Evolutionary conservation across 1,140 invertebrate species (phyloP).

Genomic region (Ceratina calcarata): DNA sequence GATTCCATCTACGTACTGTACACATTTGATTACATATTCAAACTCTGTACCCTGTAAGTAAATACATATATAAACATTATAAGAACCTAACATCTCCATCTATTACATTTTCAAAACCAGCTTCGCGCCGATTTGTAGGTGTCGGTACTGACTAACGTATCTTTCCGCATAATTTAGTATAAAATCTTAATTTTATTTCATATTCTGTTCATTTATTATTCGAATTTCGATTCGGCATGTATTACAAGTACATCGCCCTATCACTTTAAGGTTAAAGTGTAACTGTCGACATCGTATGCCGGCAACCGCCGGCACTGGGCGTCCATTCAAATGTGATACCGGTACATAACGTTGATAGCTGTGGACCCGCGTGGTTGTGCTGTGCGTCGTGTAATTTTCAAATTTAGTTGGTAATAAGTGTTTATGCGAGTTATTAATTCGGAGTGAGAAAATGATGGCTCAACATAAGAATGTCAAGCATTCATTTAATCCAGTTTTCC

Average conservation of each 20-base stretch:
- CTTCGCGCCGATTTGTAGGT: background rate
- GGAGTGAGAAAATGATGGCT: background rate
- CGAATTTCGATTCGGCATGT: too few relatives aligned
- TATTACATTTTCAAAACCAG: background rate
- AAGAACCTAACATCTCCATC: background rate
- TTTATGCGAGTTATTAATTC: too few relatives aligned
- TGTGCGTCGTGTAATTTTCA: background rate
- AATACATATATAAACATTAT: too few relatives aligned
- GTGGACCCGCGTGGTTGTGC: background rate
- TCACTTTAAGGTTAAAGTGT: background rate
- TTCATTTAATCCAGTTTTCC: constrained; percentile 9
- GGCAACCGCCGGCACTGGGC: background rate
- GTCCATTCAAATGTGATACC: background rate
- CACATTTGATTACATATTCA: too few relatives aligned
- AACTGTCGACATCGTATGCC: background rate
- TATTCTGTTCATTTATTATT: too few relatives aligned
- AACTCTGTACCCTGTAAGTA: too few relatives aligned
- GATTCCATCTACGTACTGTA: too few relatives aligned
- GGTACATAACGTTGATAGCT: too few relatives aligned
- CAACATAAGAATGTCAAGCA: background rate
- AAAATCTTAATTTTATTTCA: too few relatives aligned
- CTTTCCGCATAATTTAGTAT: too few relatives aligned
- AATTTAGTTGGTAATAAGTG: background rate
- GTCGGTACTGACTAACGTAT: background rate
- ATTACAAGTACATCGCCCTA: background rate